These are phyloP conservation scores for Leptoteleia sp. DNA, from an alignment of 1,140 invertebrate genomes.

Conservation along the genomic window DNA sequence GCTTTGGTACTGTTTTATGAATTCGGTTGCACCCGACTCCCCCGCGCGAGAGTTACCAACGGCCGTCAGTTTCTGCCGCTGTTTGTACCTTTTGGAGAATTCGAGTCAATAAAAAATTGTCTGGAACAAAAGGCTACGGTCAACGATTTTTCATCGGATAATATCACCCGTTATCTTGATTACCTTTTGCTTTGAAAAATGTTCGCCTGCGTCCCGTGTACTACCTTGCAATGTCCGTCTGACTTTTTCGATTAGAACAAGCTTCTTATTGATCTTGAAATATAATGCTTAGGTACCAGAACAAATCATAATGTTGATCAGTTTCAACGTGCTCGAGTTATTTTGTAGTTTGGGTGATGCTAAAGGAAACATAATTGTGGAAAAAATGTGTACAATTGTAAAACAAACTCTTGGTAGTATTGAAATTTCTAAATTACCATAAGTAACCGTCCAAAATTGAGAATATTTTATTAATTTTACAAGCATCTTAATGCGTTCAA, in stretches of 20 bases:
- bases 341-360: too few relatives aligned
- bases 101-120: conserved; percentile 78
- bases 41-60: conserved; percentile 39
- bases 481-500: conserved; percentile 42
- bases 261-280: not conserved
- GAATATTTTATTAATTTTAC: conserved; percentile 65
- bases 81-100: conserved; percentile 72
- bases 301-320: too few relatives aligned
- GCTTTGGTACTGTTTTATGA: conserved; percentile 50
- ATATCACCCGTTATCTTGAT: conserved; percentile 75
- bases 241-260: conserved; percentile 12
- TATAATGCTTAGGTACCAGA: not conserved
- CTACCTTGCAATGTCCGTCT: conserved; percentile 14
- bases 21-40: conserved; percentile 42
- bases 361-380: too few relatives aligned
- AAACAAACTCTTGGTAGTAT: too few relatives aligned
- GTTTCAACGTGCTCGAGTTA: too few relatives aligned
- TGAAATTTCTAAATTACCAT: too few relatives aligned
- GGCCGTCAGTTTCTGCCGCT: conserved; percentile 58
- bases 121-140: conserved; percentile 74
- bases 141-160: conserved; percentile 78
- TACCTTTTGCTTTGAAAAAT: conserved; percentile 79
- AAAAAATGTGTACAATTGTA: too few relatives aligned
- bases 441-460: conserved; percentile 46
- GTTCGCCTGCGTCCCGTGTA: conserved; percentile 71